phyloP scores from a whole-genome alignment of 2,113 vertebrate species.

The Tupaia tana region DNA sequence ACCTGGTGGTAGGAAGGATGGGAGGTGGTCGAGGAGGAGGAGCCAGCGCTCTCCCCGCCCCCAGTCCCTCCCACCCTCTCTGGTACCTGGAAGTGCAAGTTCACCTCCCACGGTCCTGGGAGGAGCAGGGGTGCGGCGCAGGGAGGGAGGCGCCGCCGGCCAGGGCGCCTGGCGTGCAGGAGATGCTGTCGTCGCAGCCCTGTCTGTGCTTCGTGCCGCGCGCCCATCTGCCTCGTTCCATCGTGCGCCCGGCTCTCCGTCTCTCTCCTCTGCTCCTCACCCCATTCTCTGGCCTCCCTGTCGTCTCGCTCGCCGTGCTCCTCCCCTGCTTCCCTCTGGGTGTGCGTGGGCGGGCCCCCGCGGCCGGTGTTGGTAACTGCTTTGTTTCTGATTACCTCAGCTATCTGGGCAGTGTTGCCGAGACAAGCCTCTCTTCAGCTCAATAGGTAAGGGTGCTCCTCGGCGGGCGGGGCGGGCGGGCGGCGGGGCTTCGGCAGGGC shows the following conservation, averaged over 20 bases:
- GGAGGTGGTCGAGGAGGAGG: constrained; percentile 59
- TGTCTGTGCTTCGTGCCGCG: constrained; percentile 84
- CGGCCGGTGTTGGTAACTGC: constrained; percentile 94
- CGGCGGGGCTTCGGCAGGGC: constrained; percentile 95
- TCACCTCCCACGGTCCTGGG: constrained; percentile 34
- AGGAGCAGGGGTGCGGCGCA: neutral
- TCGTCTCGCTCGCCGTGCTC: constrained; percentile 79
- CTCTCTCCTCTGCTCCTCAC: constrained; percentile 83
- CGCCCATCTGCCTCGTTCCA: constrained; percentile 85
- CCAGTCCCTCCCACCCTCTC: constrained; percentile 79
- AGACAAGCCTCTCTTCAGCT: constrained; percentile 99
- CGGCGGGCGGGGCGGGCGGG: constrained; percentile 93
- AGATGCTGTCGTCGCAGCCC: constrained; percentile 71
- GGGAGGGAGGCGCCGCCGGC: neutral
- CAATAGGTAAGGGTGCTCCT: constrained; percentile 99
- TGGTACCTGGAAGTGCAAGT: constrained; percentile 86
- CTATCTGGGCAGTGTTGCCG: constrained; percentile 99
- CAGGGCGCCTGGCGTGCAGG: neutral
- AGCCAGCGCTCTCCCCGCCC: constrained; percentile 70
- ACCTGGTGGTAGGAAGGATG: constrained; percentile 52
- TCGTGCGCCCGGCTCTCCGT: constrained; percentile 83
- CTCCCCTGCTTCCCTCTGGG: constrained; percentile 84
- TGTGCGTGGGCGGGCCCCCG: constrained; percentile 85
- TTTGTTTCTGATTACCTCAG: constrained; percentile 99
- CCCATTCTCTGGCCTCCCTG: constrained; percentile 75